These are phyloP conservation scores for Idris sp. DNA, from an alignment of 1,140 invertebrate species.

Conservation along the genomic window DNA sequence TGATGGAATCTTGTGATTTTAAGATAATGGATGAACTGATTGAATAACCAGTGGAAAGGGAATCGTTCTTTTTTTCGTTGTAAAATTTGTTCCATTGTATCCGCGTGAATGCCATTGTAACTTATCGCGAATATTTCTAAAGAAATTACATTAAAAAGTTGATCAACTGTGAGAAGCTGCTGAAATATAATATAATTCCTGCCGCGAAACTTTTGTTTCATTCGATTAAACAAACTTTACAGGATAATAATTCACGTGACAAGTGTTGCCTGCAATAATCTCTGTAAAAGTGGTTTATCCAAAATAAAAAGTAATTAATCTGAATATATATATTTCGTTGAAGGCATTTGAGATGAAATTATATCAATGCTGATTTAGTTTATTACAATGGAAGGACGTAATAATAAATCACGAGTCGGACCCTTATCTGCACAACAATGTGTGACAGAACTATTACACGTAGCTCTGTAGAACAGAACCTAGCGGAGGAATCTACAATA, in stretches of 20 bases:
- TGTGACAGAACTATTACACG: constrained; percentile 61
- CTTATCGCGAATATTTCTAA: constrained; percentile 15
- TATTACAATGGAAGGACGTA: constrained; percentile 51
- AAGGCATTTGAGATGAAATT: constrained; percentile 38
- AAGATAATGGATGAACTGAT: constrained; percentile 41
- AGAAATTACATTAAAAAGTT: constrained; percentile 7
- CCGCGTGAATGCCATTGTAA: constrained; percentile 12
- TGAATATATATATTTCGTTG: too few relatives aligned
- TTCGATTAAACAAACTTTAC: constrained; percentile 3
- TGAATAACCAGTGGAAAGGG: constrained; percentile 34
- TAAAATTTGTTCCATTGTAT: constrained; percentile 23
- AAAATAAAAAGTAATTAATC: too few relatives aligned
- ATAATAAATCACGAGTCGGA: constrained; percentile 50
- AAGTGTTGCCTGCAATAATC: too few relatives aligned
- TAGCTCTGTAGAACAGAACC: constrained; percentile 35
- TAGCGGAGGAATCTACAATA: constrained; percentile 45
- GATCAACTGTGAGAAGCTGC: neutral
- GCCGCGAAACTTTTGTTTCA: neutral
- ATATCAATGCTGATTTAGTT: constrained; percentile 59
- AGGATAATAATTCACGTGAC: too few relatives aligned
- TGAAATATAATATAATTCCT: neutral
- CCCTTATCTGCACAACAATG: constrained; percentile 58
- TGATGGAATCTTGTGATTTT: constrained; percentile 51
- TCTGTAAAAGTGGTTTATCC: too few relatives aligned
- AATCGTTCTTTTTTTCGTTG: constrained; percentile 5